phyloP scores from a whole-genome alignment of 2,888 invertebrate species.

The Drosophila prostipennis region DNA sequence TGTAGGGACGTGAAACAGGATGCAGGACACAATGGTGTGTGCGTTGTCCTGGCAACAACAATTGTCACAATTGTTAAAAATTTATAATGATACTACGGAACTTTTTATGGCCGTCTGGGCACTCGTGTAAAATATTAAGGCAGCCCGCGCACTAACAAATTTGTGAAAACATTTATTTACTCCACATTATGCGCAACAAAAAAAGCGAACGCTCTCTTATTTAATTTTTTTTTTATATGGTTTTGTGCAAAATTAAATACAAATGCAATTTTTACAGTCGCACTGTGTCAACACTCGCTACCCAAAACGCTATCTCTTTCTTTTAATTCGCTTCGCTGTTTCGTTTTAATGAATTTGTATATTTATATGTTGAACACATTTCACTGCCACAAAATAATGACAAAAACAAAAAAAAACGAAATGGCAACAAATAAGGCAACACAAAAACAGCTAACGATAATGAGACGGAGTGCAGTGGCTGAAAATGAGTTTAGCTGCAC shows the following conservation, averaged over 20 bases:
- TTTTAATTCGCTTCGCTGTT: constrained; percentile 45
- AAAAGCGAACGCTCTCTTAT: constrained; percentile 4
- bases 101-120: constrained; percentile 66
- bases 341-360: constrained; percentile 68
- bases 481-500: neutral
- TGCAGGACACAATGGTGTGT: constrained; percentile 42
- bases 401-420: neutral
- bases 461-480: neutral
- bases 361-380: constrained; percentile 64
- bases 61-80: constrained; percentile 80
- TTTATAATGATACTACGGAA: constrained; percentile 71
- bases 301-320: constrained; percentile 3
- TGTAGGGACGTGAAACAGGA: constrained; percentile 30
- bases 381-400: constrained; percentile 44
- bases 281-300: constrained; percentile 19
- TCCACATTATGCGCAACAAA: constrained; percentile 47
- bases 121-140: constrained; percentile 69
- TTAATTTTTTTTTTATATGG: too few species aligned
- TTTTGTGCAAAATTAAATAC: constrained; percentile 26
- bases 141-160: constrained; percentile 24
- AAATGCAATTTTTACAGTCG: constrained; percentile 17
- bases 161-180: constrained; percentile 68
- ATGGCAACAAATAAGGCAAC: constrained; percentile 9
- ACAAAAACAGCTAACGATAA: constrained; percentile 18
- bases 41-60: constrained; percentile 61